phyloP scores from a whole-genome alignment of 2,888 invertebrate species.

The Troglohyphantes excavatus region DNA sequence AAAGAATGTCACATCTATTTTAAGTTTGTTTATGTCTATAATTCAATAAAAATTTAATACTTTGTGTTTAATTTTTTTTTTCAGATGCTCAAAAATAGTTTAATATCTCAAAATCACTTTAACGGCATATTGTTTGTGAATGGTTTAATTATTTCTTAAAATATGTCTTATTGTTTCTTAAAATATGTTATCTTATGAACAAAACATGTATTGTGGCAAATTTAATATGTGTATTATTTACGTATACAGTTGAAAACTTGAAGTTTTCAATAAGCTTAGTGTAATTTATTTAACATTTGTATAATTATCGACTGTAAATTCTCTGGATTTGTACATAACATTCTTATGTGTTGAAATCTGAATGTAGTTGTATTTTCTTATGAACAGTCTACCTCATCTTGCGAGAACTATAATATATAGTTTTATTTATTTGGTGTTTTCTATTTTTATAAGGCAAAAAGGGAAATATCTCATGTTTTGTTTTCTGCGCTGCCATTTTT shows the following conservation, averaged over 20 bases:
- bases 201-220: constrained; percentile 9
- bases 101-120: too few relatives aligned
- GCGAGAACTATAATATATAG: constrained; percentile 18
- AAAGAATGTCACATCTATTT: too few relatives aligned
- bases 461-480: constrained; percentile 16
- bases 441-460: constrained; percentile 41
- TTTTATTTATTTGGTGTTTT: constrained; percentile 50
- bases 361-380: constrained; percentile 30
- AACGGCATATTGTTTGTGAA: too few relatives aligned
- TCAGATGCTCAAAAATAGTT: too few relatives aligned
- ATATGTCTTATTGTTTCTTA: too few relatives aligned
- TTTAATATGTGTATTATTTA: constrained; percentile 14
- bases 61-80: too few relatives aligned
- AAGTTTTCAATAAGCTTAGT: background rate
- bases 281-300: constrained; percentile 50
- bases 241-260: constrained; percentile 6
- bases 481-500: constrained; percentile 56
- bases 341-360: constrained; percentile 39
- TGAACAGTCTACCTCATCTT: constrained; percentile 59
- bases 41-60: too few relatives aligned
- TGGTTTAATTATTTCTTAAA: too few relatives aligned
- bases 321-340: constrained; percentile 48
- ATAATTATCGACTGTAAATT: constrained; percentile 39
- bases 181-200: too few relatives aligned
- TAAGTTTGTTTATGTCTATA: too few relatives aligned